These are phyloP conservation scores for Aplocera efformata DNA, from an alignment of 2,888 invertebrate species.

Conservation along the genomic window DNA sequence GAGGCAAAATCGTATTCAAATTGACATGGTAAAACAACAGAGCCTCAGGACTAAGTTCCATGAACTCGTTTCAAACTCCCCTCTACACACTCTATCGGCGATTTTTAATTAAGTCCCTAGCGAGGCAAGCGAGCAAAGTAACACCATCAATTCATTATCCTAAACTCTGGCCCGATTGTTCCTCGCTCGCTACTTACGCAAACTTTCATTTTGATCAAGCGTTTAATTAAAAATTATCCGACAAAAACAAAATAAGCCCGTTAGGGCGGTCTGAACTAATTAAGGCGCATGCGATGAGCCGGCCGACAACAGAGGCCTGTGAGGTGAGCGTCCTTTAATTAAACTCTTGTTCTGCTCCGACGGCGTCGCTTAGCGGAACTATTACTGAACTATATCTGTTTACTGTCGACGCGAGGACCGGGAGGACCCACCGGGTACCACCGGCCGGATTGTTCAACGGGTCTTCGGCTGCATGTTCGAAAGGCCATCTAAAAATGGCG, in stretches of 20 bases:
- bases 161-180: conserved; percentile 79
- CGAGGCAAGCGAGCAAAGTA: conserved; percentile 72
- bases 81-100: conserved; percentile 79
- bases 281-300: conserved; percentile 77
- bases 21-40: conserved; percentile 78
- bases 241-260: conserved; percentile 81
- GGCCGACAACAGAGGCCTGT: conserved; percentile 59
- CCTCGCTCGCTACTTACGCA: conserved; percentile 79
- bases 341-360: conserved; percentile 70
- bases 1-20: conserved; percentile 76
- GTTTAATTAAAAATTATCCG: conserved; percentile 81
- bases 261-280: conserved; percentile 79
- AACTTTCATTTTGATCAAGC: conserved; percentile 81
- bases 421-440: conserved; percentile 60
- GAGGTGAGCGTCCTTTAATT: conserved; percentile 76
- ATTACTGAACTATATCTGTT: conserved; percentile 39
- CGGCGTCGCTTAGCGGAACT: conserved; percentile 65
- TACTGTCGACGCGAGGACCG: conserved; percentile 32
- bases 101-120: conserved; percentile 80
- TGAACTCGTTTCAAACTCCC: conserved; percentile 76
- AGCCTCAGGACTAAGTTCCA: conserved; percentile 72
- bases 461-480: too few species aligned
- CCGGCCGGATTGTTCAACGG: too few species aligned
- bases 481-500: too few species aligned
- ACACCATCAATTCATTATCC: conserved; percentile 81